A percentile compares a stretch with the other conserved stretches of the same genome.
Evolutionary conservation across 2,888 invertebrate genomes (phyloP).

Genomic region (Penaeus monodon): DNA sequence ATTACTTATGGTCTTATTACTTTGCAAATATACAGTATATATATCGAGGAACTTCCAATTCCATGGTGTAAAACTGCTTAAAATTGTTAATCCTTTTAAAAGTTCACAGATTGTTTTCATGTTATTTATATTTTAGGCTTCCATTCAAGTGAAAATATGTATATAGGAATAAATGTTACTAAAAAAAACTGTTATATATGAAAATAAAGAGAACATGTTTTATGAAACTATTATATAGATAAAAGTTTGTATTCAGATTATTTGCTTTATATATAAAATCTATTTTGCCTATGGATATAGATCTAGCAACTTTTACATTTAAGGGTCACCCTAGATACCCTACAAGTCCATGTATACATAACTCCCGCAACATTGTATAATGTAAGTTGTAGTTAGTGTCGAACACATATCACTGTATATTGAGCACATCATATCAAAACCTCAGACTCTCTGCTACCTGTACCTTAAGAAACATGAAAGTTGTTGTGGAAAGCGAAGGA

Average conservation of each 20-base stretch:
- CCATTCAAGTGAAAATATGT: background rate
- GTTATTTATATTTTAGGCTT: conserved; percentile 9
- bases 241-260: background rate
- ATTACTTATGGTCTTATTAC: no score
- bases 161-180: background rate
- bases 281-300: conserved; percentile 3
- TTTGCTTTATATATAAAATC: conserved; percentile 13
- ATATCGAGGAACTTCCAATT: background rate
- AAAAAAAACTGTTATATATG: background rate
- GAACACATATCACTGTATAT: no score
- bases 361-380: no score
- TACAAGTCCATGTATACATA: no score
- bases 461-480: no score
- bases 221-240: background rate
- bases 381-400: no score
- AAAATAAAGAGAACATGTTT: background rate
- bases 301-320: no score
- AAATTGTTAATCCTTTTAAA: background rate
- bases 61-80: no score
- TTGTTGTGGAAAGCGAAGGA: no score
- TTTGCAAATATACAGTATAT: background rate
- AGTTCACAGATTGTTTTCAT: background rate
- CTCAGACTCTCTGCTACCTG: no score
- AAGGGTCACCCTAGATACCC: no score
- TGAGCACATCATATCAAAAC: no score